Base-by-base conservation (phyloP, 2,797 vertebrate genomes). In the Florisuga fusca region DNA sequence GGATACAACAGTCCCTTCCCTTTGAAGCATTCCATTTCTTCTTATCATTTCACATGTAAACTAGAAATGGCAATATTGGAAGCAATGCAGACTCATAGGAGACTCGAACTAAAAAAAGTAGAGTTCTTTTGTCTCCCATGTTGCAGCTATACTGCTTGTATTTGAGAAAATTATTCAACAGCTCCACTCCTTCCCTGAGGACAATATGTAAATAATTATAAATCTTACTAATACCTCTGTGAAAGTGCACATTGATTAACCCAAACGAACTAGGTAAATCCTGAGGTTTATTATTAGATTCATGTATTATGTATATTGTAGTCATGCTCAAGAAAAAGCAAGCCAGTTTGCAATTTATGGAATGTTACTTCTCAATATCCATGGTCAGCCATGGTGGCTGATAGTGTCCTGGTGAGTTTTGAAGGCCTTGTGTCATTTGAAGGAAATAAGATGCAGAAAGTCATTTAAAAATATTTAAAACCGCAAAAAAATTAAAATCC, bases 171-270 rank as follows among this genome's bases (percentile, higher is more conserved):
- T 22, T 71, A 45, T 23, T 86, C 79, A 82, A 87, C 36, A 84
- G 36, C 7, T 90, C 53, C 45, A 14, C 29, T 61, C 76, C 48
- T 45, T 79, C 91, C 57, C 71, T 33, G 17, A 71, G 90, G 48
- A 91, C 34, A 66, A 41, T 26, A 71, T 16, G 0, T 67, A 96
- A 96, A 94, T 90, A 88, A 82, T 73, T 66, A 88, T 82, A 88
- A 84, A 81, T 76, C 63, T 89, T 89, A 75, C 79, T 86, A 88
- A 73, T 71, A 82, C 10, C 19, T 79, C 76, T 36, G n/a, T 0
- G 0, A 90, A 88, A 87, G 23, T 26, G 21, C 26, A 33, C 46
- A 88, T 92, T 84, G 45, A 71, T 79, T 67, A 81, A 38, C 48
- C 36, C 25, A 64, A 85, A 87, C 38, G n/a, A 85, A 68, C 41